These are phyloP conservation scores for Encarsia formosa DNA, from an alignment of 2,888 invertebrate species.

Conservation along the genomic window DNA sequence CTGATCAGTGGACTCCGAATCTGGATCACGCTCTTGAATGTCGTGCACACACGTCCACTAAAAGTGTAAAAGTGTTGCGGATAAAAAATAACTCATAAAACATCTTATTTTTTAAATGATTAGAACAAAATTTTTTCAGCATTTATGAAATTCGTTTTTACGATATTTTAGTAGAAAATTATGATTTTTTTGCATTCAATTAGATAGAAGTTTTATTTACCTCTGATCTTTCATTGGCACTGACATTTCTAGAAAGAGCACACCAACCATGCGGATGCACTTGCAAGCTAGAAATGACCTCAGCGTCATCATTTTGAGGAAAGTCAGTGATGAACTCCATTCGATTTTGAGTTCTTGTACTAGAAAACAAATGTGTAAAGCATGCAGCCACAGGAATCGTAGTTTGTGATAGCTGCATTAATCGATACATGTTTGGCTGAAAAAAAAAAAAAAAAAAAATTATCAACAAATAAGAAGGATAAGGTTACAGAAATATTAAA, in stretches of 20 bases:
- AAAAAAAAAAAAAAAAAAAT: conserved; percentile 36
- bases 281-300: conserved; percentile 84
- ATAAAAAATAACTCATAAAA: no score
- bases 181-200: no score
- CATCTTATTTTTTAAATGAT: no score
- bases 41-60: conserved; percentile 94
- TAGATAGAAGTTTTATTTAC: no score
- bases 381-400: conserved; percentile 74
- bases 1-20: conserved; percentile 44
- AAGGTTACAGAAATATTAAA: not conserved
- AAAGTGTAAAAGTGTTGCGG: no score
- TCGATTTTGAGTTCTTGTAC: conserved; percentile 70
- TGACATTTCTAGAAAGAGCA: conserved; percentile 82
- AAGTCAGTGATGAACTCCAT: conserved; percentile 90
- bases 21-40: conserved; percentile 67
- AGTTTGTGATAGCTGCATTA: conserved; percentile 84
- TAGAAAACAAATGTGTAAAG: conserved; percentile 78
- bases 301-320: conserved; percentile 79
- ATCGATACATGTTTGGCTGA: conserved; percentile 82
- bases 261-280: conserved; percentile 90
- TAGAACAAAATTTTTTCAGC: no score
- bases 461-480: not conserved
- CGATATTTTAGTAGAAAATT: no score
- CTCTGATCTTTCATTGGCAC: conserved; percentile 80
- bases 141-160: no score